Base-by-base conservation (phyloP, 1,140 invertebrate species). In the Mycetomoellerius zeteki region DNA sequence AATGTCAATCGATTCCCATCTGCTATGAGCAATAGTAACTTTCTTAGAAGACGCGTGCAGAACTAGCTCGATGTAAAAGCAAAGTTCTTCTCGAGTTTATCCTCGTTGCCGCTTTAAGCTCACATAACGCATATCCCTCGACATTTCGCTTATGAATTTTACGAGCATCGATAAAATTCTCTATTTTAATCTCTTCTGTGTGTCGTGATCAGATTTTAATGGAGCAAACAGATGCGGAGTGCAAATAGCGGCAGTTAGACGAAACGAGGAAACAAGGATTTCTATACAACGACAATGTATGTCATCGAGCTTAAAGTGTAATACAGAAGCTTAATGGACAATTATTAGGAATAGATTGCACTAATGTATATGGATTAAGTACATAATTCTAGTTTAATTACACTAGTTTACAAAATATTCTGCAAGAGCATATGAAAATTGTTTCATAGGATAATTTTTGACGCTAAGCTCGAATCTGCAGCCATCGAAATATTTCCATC, bases 1-100 rank as follows among this genome's bases (percentile, higher is more conserved):
- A 82, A 82, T 58, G 37, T 82, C 80, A 73, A 82, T 82, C 52
- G 78, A 82, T 72, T 72, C 21, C 19, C 54, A 60, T 19, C 33
- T 73, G 19, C n/a, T 21, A 14, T 21, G n/a, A 33, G 52, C 10
- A 37, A 21, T 33, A 10, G 33, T 12, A 81, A 82, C 47, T 71
- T 65, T 52, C 62, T n/a, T 14, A 8, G 12, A 2, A 10, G 0
- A 16, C 3, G 2, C 33, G 2, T 6, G n/a, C 2, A 33, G n/a
- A 75, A 30, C 19, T 4, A 75, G 2, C 21, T 43, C 1, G 14
- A 81, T 24, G n/a, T 14, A 47, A 47, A 37, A 37, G 37, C 62
- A 37, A 69, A 69, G 21, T 56, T 21, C 12, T 81, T 30, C 21
- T 56, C 65, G 21, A 58, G 72, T 50, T 82, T 82, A 82, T 58